Conservation (phyloP, 2,113 vertebrate genomes). For the Verasper variegatus region DNA sequence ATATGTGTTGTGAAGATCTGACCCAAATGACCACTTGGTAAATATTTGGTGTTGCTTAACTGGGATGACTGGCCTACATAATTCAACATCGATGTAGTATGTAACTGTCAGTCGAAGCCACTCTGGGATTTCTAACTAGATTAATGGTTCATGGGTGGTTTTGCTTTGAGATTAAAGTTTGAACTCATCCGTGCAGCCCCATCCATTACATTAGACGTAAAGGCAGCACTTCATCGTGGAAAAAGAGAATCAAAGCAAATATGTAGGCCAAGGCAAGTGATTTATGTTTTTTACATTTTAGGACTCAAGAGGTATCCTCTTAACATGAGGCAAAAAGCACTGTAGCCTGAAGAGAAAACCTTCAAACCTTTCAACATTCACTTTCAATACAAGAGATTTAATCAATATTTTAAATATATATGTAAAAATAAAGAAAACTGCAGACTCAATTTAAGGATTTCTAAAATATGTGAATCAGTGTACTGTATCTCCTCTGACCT, state of each 20-base stretch:
- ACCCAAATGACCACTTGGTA: slow-evolving; percentile 73
- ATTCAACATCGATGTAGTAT: slow-evolving; percentile 55
- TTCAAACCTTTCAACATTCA: not conserved
- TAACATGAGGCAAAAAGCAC: not conserved
- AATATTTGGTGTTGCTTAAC: slow-evolving; percentile 76
- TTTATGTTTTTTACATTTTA: not conserved
- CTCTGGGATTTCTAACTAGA: slow-evolving; percentile 33
- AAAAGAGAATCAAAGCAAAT: slow-evolving; percentile 3
- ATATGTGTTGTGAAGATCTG: slow-evolving; percentile 68
- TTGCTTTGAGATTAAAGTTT: slow-evolving; percentile 35
- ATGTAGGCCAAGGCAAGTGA: slow-evolving; percentile 3
- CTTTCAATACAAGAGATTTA: too few species aligned
- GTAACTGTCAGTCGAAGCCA: slow-evolving; percentile 40
- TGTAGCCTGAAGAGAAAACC: not conserved
- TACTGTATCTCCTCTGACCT: not conserved
- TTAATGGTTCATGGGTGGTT: slow-evolving; percentile 50
- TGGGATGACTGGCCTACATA: slow-evolving; percentile 66
- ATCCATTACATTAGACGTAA: slow-evolving; percentile 17
- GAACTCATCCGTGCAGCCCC: slow-evolving; percentile 22
- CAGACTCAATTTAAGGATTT: not conserved
- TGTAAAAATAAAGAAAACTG: too few species aligned
- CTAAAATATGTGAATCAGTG: not conserved
- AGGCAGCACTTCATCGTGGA: slow-evolving; percentile 1
- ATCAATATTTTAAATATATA: too few species aligned
- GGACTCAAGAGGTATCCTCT: slow-evolving; percentile 3